A percentile compares a stretch with the other conserved stretches of the same genome.
Conservation (phyloP, 2,113 vertebrate species). For the Xenopus borealis region DNA sequence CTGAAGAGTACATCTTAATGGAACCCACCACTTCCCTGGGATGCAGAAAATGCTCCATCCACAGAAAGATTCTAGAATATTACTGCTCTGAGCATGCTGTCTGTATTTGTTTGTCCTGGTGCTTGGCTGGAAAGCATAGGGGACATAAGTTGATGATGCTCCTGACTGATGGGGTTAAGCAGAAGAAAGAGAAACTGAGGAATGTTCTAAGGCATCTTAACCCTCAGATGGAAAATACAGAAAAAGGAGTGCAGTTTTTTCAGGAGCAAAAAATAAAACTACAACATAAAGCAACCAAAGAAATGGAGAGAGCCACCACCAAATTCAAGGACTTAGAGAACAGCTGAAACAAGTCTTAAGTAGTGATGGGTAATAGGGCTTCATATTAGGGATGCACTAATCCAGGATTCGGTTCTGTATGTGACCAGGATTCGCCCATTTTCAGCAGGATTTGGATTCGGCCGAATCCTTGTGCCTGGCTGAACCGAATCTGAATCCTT, state of each 20-base stretch:
- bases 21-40: neutral
- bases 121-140: too few species aligned
- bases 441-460: too few species aligned
- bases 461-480: too few species aligned
- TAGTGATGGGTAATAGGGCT: too few species aligned
- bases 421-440: too few species aligned
- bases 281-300: neutral
- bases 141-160: conserved; percentile 13
- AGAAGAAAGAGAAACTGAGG: conserved; percentile 21
- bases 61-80: neutral
- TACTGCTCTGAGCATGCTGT: too few species aligned
- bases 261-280: neutral
- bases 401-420: too few species aligned
- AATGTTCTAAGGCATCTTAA: neutral
- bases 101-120: too few species aligned
- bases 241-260: neutral
- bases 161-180: neutral
- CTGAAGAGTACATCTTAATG: neutral
- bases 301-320: too few species aligned
- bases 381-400: too few species aligned
- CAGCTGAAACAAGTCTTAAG: neutral
- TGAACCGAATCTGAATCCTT: too few species aligned
- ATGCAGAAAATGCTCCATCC: neutral
- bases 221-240: neutral
- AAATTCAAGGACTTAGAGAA: neutral